A percentile compares a stretch with the other conserved stretches of the same genome.
These are phyloP conservation scores for Herpailurus yagouaroundi DNA, from an alignment of 2,113 vertebrate genomes.

Conservation along the genomic window DNA sequence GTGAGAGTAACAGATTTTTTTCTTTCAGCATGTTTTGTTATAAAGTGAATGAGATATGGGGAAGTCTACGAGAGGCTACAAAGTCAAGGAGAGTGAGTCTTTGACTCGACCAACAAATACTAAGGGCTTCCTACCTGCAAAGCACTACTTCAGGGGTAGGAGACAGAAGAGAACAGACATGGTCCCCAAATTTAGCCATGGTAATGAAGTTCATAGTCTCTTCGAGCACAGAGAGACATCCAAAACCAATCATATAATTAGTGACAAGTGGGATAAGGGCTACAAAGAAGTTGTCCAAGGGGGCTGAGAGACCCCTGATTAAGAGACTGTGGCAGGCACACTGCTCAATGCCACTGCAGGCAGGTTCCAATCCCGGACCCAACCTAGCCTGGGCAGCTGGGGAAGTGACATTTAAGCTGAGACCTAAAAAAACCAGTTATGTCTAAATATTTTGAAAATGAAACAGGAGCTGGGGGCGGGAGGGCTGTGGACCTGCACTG, in stretches of 20 bases:
- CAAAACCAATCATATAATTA: neutral
- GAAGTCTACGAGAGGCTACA: neutral
- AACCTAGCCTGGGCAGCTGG: neutral
- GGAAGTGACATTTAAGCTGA: neutral
- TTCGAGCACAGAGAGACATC: neutral
- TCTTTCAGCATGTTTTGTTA: neutral
- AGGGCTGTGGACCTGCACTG: too few relatives aligned
- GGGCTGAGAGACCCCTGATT: neutral
- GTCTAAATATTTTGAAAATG: conserved; percentile 18
- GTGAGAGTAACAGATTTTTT: neutral
- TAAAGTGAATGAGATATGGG: neutral
- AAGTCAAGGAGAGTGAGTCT: neutral
- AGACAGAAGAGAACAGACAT: neutral
- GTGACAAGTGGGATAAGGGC: neutral
- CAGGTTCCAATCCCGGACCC: neutral
- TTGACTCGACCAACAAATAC: neutral
- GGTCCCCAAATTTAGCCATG: neutral
- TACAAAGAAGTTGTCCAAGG: neutral
- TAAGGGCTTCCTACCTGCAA: neutral
- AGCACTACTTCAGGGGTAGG: neutral
- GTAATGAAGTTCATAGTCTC: neutral
- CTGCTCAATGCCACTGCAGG: neutral
- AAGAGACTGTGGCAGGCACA: neutral
- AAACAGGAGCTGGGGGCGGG: neutral
- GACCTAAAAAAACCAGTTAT: neutral